A percentile compares a stretch with the other conserved stretches of the same genome.
These are phyloP conservation scores for Probaryconus sp. DNA, from an alignment of 1,140 invertebrate genomes.

Conservation along the genomic window DNA sequence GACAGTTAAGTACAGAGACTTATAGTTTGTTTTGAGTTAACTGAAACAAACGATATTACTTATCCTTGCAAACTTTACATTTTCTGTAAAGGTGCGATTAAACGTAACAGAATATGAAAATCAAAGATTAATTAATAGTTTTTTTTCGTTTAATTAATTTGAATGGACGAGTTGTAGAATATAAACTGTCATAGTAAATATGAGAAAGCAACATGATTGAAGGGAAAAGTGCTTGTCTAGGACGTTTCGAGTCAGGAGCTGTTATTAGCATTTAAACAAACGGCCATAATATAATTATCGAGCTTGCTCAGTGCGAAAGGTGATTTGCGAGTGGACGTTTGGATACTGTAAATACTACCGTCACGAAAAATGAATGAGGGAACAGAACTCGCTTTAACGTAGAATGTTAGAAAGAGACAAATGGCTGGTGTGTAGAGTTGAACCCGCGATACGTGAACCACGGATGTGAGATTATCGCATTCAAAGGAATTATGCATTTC, in stretches of 20 bases:
- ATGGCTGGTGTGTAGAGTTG: slow-evolving; percentile 10
- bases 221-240: slow-evolving; percentile 5
- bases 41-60: no score
- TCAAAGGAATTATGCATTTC: slow-evolving; percentile 55
- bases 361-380: slow-evolving; percentile 32
- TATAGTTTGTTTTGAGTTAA: no score
- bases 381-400: background rate
- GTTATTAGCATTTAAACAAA: slow-evolving; percentile 50
- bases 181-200: slow-evolving; percentile 33
- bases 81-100: no score
- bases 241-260: slow-evolving; percentile 35
- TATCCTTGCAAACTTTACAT: no score
- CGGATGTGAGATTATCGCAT: slow-evolving; percentile 49
- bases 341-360: slow-evolving; percentile 47
- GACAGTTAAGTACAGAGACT: no score
- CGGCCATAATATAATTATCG: slow-evolving; percentile 55
- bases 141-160: background rate
- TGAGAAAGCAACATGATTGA: slow-evolving; percentile 32
- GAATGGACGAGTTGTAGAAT: slow-evolving; percentile 7
- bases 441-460: slow-evolving; percentile 22
- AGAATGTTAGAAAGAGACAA: slow-evolving; percentile 23
- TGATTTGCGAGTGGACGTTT: slow-evolving; percentile 30
- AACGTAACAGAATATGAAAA: no score
- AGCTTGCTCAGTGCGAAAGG: slow-evolving; percentile 39
- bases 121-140: background rate